These are phyloP conservation scores for Hycleus cichorii DNA, from an alignment of 1,140 invertebrate genomes.

Conservation along the genomic window DNA sequence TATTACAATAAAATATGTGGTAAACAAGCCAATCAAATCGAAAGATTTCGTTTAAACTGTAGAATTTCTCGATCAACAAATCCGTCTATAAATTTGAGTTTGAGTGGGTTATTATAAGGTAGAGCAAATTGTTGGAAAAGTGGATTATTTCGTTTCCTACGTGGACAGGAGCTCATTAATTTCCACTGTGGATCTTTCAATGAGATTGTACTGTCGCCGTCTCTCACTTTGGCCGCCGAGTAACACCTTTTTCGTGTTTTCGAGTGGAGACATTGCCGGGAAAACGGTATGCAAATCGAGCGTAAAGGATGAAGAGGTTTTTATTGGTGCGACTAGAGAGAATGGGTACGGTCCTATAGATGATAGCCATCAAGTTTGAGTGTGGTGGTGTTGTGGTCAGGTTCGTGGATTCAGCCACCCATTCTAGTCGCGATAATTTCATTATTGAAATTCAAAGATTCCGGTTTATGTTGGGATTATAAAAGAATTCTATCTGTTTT, in stretches of 20 bases:
- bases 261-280: conserved; percentile 30
- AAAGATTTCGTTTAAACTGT: not conserved
- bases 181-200: conserved; percentile 9
- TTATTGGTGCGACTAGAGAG: conserved; percentile 5
- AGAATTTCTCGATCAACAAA: no score
- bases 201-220: not conserved
- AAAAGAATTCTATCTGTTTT: no score
- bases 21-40: not conserved
- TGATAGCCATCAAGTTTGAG: not conserved
- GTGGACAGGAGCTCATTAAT: conserved; percentile 39
- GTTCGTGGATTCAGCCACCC: conserved; percentile 17
- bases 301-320: conserved; percentile 20
- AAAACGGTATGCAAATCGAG: conserved; percentile 32
- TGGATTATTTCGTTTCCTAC: conserved; percentile 37
- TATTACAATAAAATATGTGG: not conserved
- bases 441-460: no score
- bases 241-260: conserved; percentile 40
- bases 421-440: not conserved
- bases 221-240: conserved; percentile 2
- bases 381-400: not conserved
- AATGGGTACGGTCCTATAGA: not conserved
- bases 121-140: conserved; percentile 36
- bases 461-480: no score
- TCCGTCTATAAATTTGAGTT: no score
- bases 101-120: conserved; percentile 7